These are phyloP conservation scores for Rafetus swinhoei DNA, from an alignment of 2,113 vertebrate species.

Conservation along the genomic window DNA sequence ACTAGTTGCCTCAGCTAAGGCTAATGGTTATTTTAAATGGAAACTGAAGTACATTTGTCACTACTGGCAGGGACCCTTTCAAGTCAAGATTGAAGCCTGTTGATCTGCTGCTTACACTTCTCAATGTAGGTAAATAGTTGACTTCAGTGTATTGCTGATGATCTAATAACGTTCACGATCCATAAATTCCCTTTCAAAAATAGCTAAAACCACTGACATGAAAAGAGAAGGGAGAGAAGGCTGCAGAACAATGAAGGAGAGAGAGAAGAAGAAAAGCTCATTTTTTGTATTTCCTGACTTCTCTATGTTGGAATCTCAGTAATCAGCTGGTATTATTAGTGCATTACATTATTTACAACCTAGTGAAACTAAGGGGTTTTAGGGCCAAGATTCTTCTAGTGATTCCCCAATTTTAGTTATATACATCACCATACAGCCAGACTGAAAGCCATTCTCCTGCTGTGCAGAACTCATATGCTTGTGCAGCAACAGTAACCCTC, in stretches of 20 bases:
- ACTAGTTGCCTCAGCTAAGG: neutral
- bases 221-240: too few species aligned
- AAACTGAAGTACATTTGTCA: neutral
- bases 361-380: neutral
- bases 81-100: neutral
- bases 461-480: neutral
- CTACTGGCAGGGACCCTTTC: neutral
- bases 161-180: too few species aligned
- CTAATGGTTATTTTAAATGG: slow-evolving; percentile 25
- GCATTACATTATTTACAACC: neutral
- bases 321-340: neutral
- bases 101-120: too few species aligned
- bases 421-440: neutral
- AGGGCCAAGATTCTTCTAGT: neutral
- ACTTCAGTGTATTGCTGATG: too few species aligned
- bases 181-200: too few species aligned
- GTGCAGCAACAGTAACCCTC: neutral
- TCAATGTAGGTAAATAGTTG: too few species aligned
- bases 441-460: neutral
- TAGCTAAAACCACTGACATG: too few species aligned
- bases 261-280: neutral
- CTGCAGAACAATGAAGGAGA: too few species aligned
- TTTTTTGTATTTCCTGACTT: neutral
- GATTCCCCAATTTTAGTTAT: neutral
- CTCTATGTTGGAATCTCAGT: neutral